Evolutionary conservation across 1,140 invertebrate genomes (phyloP), one percentile per base, ranked within the genome.

Genomic region (Panagrolaimus sp.): DNA sequence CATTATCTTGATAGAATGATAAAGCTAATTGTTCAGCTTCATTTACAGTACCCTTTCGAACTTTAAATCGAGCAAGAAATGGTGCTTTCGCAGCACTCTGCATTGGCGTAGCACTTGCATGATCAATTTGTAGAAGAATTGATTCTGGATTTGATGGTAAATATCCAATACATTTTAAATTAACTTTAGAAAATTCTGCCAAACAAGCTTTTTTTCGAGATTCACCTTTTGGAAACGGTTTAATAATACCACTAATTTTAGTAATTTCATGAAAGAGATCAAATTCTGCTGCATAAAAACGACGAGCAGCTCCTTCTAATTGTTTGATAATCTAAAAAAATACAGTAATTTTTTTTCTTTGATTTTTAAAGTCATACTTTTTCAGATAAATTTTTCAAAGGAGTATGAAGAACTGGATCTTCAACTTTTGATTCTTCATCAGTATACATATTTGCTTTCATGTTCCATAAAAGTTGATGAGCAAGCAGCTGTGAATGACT

Each of bases 391-490:
- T 72, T 63, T n/a, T 69, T 78, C 9, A 82, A 47, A 11, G 81
- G 72, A 31, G 75, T 69, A 63, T 73, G 73, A 20, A 82, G 68
- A 13, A 76, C 71, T 7, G 80, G 74, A 70, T 82, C 96, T 84
- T 90, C 92, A 44, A 90, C 86, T 75, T 90, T 90, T 83, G 92
- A 92, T 70, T 98, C 96, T 85, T 99, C 96, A 82, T 99, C 96
- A 47, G 90, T 88, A 80, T 89, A 99, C 88, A 96, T 92, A 84
- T 98, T 99, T 0, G 94, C 96, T 78, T 96, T 90, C 93, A 99
- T 98, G 83, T 99, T 99, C 96, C 96, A 99, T 69, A 99, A 93
- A 7, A 99, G 84, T 83, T 99, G 96, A 86, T 99, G 96, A 0
- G 93, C 93, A 0, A 98, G 89, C 14, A 99, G 89, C 84, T 91